Conservation (phyloP, 2,888 invertebrate species). For the Coronaproctus castanopsis region DNA sequence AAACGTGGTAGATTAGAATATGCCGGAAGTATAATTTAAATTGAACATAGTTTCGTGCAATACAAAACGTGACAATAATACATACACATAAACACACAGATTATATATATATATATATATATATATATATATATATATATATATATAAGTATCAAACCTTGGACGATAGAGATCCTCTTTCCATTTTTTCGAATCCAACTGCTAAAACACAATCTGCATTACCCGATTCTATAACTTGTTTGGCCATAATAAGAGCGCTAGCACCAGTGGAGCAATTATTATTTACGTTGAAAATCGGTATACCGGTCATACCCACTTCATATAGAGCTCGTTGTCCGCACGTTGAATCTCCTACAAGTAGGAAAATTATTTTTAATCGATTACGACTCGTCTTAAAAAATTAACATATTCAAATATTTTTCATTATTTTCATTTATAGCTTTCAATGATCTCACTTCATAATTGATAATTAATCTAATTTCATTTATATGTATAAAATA, state of each 20-base stretch:
- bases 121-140: no score
- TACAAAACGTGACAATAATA: no score
- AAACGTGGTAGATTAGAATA: no score
- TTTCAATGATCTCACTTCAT: background rate
- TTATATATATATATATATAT: no score
- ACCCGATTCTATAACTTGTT: conserved; percentile 79
- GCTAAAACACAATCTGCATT: conserved; percentile 73
- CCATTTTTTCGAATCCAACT: conserved; percentile 96
- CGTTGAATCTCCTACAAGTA: conserved; percentile 75
- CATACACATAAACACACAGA: no score
- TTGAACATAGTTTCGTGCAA: no score
- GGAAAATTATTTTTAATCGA: no score
- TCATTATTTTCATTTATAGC: background rate
- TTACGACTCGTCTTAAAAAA: background rate
- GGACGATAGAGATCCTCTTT: conserved; percentile 61
- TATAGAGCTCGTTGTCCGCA: conserved; percentile 88
- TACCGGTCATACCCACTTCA: conserved; percentile 84
- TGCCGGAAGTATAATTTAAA: no score
- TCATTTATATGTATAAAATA: background rate
- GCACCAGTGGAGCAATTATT: conserved; percentile 97
- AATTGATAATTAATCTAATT: background rate
- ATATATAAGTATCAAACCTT: no score
- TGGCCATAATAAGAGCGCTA: conserved; percentile 70
- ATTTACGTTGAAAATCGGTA: conserved; percentile 94
- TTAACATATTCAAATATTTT: background rate